phyloP scores from a whole-genome alignment of 2,797 vertebrate genomes.

The Protonibea diacanthus region DNA sequence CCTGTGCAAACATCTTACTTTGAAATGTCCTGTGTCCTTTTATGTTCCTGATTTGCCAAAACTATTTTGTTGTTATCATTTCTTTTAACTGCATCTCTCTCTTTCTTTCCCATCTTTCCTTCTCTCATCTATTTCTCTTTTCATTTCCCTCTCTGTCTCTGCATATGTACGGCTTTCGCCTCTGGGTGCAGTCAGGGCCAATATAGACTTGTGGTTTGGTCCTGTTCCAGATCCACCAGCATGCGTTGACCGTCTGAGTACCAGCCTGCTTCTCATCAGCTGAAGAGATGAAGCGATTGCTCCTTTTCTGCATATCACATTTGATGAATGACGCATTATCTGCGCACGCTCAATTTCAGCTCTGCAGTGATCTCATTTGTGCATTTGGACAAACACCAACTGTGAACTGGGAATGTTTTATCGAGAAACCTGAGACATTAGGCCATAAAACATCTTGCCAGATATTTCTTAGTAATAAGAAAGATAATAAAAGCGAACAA shows the following conservation, averaged over 20 bases:
- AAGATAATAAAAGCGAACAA: slow-evolving; percentile 31
- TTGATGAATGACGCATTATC: slow-evolving; percentile 64
- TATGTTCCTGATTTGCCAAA: not conserved
- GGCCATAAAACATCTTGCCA: slow-evolving; percentile 6
- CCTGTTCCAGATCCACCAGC: slow-evolving; percentile 56
- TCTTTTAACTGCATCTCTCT: not conserved
- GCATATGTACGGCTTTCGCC: slow-evolving; percentile 27
- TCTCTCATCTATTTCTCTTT: slow-evolving; percentile 6
- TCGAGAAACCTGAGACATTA: slow-evolving; percentile 54
- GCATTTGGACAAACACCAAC: slow-evolving; percentile 58
- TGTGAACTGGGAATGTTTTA: slow-evolving; percentile 51
- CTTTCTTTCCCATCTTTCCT: not conserved
- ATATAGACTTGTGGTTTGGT: slow-evolving; percentile 64
- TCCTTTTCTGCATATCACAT: slow-evolving; percentile 40
- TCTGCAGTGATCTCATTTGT: slow-evolving; percentile 61
- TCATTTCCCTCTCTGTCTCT: slow-evolving; percentile 22
- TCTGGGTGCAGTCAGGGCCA: slow-evolving; percentile 37
- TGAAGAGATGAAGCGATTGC: slow-evolving; percentile 65
- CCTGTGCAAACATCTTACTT: slow-evolving; percentile 37
- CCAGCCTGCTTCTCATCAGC: slow-evolving; percentile 74
- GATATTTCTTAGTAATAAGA: slow-evolving; percentile 33
- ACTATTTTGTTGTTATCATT: not conserved
- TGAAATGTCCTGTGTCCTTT: not conserved
- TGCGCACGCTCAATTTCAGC: slow-evolving; percentile 72
- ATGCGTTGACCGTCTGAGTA: slow-evolving; percentile 33